Base-by-base conservation (phyloP, 2,888 invertebrate genomes). In the Nymphalis c-album region DNA sequence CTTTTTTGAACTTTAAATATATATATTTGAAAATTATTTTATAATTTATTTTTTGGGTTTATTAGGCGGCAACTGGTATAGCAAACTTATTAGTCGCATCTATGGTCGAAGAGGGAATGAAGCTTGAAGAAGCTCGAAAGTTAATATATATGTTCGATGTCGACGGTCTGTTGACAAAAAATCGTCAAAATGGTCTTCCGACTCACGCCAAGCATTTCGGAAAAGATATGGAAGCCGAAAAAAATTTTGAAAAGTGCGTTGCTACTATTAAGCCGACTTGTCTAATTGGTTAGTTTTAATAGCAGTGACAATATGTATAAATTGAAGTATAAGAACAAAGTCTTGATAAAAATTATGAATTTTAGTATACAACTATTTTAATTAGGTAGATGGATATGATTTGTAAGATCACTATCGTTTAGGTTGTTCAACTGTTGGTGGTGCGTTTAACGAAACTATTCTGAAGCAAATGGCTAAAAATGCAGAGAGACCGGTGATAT, bases 81-180 rank as follows among this genome's bases (percentile, higher is more conserved):
- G 99, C 99, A 0, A 96, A 96, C 86, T 93, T 99, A 63, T 95
- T 96, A 63, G 96, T 97, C 0, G 95, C 96, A 77, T 98, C 98
- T 0, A 97, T 99, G 98, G 93, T 95, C 63, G 94, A 95, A n/a
- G 94, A 94, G 35, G 94, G 94, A 17, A 83, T 94, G 0, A 82
- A 93, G 0, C 83, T 85, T 70, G 85, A 92, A 78, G 96, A 98
- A 77, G 99, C 99, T 0, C 93, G 95, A 50, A 94, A 94, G 22
- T 95, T 95, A 76, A 98, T 99, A 73, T 99, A 96, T 95, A 96
- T 99, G 97, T 96, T 97, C 76, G 99, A 99, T 80, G 95, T 98
- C 46, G 95, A 97, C 76, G 99, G 99, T 1, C 91, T 99, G 2
- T 87, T 99, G 71, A 96, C 97, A 0, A 86, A 83, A 74, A 91